phyloP scores from a whole-genome alignment of 2,888 invertebrate species.

The Lordiphosa fenestrarum region DNA sequence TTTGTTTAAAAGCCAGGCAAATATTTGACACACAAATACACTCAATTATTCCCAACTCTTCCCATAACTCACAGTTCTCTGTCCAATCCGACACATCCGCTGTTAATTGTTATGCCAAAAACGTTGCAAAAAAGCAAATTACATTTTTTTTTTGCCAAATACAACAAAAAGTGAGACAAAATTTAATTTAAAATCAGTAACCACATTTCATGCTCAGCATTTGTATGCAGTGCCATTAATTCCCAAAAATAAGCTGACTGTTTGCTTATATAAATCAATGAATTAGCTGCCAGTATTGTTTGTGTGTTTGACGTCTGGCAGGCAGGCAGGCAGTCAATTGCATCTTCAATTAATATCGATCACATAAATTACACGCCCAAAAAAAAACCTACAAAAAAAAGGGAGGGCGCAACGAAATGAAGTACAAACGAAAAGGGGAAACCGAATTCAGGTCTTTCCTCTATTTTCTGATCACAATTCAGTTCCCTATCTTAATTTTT shows the following conservation, averaged over 20 bases:
- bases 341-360: constrained; percentile 60
- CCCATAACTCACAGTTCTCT: constrained; percentile 15
- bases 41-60: constrained; percentile 32
- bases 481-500: too few relatives aligned
- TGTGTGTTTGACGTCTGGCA: not conserved
- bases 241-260: constrained; percentile 12
- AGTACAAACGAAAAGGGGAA: not conserved
- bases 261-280: constrained; percentile 55
- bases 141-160: constrained; percentile 41
- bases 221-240: constrained; percentile 47
- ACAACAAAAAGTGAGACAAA: constrained; percentile 14
- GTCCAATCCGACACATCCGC: constrained; percentile 29
- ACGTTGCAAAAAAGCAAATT: constrained; percentile 32
- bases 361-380: constrained; percentile 50
- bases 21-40: constrained; percentile 52
- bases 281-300: constrained; percentile 15
- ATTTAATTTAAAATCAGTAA: constrained; percentile 28
- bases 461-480: too few relatives aligned
- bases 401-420: constrained; percentile 13
- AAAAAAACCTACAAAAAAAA: constrained; percentile 24
- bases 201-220: constrained; percentile 45
- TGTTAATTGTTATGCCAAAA: constrained; percentile 64
- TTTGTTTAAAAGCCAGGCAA: constrained; percentile 58
- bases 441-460: too few relatives aligned
- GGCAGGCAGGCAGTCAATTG: constrained; percentile 43